Evolutionary conservation across 2,888 invertebrate species (phyloP), one percentile per base, ranked within the genome.

Genomic region (Eulithis prunata): DNA sequence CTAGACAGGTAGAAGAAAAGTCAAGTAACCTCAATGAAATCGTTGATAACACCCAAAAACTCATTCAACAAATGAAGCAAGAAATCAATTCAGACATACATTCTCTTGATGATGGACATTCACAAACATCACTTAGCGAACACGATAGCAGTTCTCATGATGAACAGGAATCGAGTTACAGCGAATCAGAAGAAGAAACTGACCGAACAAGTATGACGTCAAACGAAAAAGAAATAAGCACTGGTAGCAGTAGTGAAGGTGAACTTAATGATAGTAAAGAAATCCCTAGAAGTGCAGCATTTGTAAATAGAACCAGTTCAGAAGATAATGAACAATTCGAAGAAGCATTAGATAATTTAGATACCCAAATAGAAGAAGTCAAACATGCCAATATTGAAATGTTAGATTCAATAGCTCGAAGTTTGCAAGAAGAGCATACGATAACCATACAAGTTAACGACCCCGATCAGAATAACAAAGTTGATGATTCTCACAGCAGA

Each of bases 21-120:
- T 64, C 85, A 3, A 89, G 78, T 64, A 92, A 93, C 71, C 78
- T 93, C 36, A 89, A 84, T 71, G 94, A 95, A 69, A 90, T 95
- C 57, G 94, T 95, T 8, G 94, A 94, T 75, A 93, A 94, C 65
- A 95, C 95, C 0, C 95, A 95, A 80, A 91, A 90, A 64, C 78
- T 95, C 51, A 95, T 95, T 68, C 94, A 95, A 72, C 95, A 95
- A 85, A 95, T 95, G 95, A 94, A 94, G 79, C 94, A 94, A 75
- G 95, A 95, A 90, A 94, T 95, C 46, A 94, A 94, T 80, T 93
- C 91, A 36, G 94, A 94, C 76, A 94, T 95, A 74, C 94, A 94
- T 77, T 92, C 91, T n/a, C 81, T 90, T 41, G 87, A 87, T 70
- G 89, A 85, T 32, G 83, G 83, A 66, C 91, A 90, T 66, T 71